Percentiles rank a stretch among this genome's conserved stretches.
phyloP scores from a whole-genome alignment of 1,140 invertebrate genomes.

The Zaprionus nigranus region DNA sequence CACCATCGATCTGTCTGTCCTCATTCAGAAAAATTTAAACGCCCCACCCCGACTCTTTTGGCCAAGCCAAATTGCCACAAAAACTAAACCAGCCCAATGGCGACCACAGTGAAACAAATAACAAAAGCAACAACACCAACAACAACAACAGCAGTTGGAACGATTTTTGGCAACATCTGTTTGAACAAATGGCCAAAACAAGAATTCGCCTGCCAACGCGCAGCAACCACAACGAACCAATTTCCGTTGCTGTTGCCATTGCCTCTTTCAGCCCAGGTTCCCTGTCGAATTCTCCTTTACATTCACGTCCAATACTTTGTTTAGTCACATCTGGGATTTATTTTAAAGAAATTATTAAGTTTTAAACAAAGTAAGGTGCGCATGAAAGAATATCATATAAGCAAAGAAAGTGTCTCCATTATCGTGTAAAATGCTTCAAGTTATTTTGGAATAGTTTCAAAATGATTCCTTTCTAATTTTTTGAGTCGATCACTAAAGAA shows the following conservation, averaged over 20 bases:
- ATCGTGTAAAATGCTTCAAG: no score
- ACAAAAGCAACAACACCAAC: constrained; percentile 29
- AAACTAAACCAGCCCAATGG: constrained; percentile 54
- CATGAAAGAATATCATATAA: background rate
- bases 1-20: background rate
- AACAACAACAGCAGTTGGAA: constrained; percentile 17
- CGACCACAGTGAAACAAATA: constrained; percentile 64
- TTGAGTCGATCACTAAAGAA: no score
- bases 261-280: background rate
- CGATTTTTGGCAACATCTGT: constrained; percentile 68
- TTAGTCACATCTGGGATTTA: constrained; percentile 1
- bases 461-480: no score
- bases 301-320: constrained; percentile 7
- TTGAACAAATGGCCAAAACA: constrained; percentile 75
- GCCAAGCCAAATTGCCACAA: constrained; percentile 16
- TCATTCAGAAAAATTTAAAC: constrained; percentile 21
- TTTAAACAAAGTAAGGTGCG: background rate
- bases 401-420: no score
- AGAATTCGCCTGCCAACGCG: constrained; percentile 21
- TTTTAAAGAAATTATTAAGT: constrained; percentile 5
- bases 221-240: constrained; percentile 39
- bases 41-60: constrained; percentile 7
- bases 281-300: constrained; percentile 12
- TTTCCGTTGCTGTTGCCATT: constrained; percentile 33
- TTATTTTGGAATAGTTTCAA: no score